Evolutionary conservation across 1,140 invertebrate genomes (phyloP), one percentile per base, ranked within the genome.

Genomic region (Hormaphis cornu): DNA sequence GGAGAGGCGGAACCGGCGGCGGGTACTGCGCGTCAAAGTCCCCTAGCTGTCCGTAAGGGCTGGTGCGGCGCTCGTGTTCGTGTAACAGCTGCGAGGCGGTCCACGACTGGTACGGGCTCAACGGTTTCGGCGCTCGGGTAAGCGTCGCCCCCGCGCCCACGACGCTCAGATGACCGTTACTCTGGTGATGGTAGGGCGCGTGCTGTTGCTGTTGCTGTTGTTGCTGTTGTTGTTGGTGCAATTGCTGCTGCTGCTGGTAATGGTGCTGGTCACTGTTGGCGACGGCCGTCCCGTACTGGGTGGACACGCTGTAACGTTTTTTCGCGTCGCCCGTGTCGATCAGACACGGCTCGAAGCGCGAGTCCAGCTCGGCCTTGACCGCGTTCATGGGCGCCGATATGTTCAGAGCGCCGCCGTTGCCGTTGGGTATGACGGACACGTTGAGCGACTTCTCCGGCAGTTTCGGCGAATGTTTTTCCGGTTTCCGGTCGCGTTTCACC

Each of bases 31-130:
- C 22, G 4, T 66, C 61, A 9, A 66, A 66, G 24, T 75, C 74
- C 10, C 72, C 74, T 1, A 75, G 71, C 35, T 75, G 75, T 12
- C 73, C 75, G 28, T 75, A 74, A 0, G 82, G 82, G 72, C 81
- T 82, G 42, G 80, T 79, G 37, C 83, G 76, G 28, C 81, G 77
- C 74, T 85, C 83, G 71, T 85, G 83, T 74, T 84, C 83, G 72
- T 82, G 81, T 3, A 85, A 75, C 9, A 85, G 74, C 74, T 84
- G 82, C 10, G 80, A 82, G 5, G 83, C 83, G 28, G 81, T 81
- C 83, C 83, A 84, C 1, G 80, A 82, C 70, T 83, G 82, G 72
- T 80, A 81, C 5, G 82, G 81, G 70, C 80, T 82, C 18, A 83
- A 75, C 12, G 79, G 78, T 26, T 79, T 77, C 9, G 78, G 79